Conservation (phyloP, 1,140 invertebrate species). For the Melipona quadrifasciata region DNA sequence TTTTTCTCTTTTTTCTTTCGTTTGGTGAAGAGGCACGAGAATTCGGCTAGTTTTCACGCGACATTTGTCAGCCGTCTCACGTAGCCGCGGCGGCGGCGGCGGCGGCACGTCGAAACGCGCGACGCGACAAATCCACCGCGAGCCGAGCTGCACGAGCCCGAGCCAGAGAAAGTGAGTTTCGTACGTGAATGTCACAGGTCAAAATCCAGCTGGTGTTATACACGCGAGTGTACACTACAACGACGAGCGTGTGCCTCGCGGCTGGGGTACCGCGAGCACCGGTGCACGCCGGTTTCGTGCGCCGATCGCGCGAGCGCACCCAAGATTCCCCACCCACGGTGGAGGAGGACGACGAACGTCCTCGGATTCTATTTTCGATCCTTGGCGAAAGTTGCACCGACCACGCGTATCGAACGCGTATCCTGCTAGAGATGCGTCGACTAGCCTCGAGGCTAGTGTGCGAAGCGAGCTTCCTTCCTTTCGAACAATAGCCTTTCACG, state of each 20-base stretch:
- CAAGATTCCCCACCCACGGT: not conserved
- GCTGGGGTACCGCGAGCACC: not conserved
- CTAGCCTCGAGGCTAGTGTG: no score
- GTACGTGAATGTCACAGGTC: conserved; percentile 77
- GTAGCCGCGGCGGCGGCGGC: no score
- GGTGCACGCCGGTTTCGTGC: conserved; percentile 16
- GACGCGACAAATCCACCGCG: conserved; percentile 50
- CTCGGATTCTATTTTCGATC: conserved; percentile 55
- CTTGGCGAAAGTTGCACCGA: conserved; percentile 38
- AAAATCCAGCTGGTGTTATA: conserved; percentile 68
- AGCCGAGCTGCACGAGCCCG: conserved; percentile 49
- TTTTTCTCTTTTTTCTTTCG: no score
- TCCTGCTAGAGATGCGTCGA: not conserved
- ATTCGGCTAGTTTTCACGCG: conserved; percentile 60
- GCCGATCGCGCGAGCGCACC: conserved; percentile 11
- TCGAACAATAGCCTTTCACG: not conserved
- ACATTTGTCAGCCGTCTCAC: conserved; percentile 68
- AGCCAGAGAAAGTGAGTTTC: conserved; percentile 75
- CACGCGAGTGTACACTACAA: conserved; percentile 52
- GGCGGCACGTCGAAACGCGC: no score
- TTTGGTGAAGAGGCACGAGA: not conserved
- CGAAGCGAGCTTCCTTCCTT: not conserved
- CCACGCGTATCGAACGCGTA: not conserved
- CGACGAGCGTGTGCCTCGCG: not conserved
- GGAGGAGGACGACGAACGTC: conserved; percentile 48